Percentiles rank a stretch among this genome's conserved stretches.
phyloP scores from a whole-genome alignment of 2,888 invertebrate genomes.

The Cephus spinipes region DNA sequence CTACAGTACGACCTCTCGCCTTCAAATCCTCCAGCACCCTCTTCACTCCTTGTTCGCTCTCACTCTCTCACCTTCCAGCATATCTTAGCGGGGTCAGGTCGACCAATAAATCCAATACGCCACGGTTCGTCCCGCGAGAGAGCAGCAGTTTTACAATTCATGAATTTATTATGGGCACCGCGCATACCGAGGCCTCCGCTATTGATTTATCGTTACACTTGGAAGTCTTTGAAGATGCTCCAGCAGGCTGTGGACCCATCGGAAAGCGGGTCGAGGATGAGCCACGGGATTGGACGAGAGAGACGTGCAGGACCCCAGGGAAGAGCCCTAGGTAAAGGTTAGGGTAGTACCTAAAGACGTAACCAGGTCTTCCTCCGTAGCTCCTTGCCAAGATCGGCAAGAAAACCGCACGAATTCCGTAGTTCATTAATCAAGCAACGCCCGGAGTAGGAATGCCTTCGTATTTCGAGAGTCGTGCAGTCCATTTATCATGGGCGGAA shows the following conservation, averaged over 20 bases:
- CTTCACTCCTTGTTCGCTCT: conserved; percentile 16
- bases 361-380: neutral
- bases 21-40: neutral
- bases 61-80: conserved; percentile 5
- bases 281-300: neutral
- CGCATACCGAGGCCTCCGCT: conserved; percentile 49
- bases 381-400: neutral
- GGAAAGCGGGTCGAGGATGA: neutral
- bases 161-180: conserved; percentile 64
- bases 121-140: conserved; percentile 62
- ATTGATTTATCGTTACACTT: conserved; percentile 63
- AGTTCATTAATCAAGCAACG: conserved; percentile 65
- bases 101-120: conserved; percentile 65
- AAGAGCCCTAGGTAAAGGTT: neutral
- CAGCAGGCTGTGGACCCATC: conserved; percentile 4
- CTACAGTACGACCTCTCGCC: neutral
- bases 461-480: conserved; percentile 63
- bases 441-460: conserved; percentile 62
- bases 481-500: conserved; percentile 62
- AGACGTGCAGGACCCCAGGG: neutral
- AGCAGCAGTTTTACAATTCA: conserved; percentile 64
- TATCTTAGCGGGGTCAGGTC: conserved; percentile 63
- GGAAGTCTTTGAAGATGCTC: conserved; percentile 12
- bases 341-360: neutral
- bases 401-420: conserved; percentile 46